These are phyloP conservation scores for Mythimna vitellina DNA, from an alignment of 2,888 invertebrate species.

Conservation along the genomic window DNA sequence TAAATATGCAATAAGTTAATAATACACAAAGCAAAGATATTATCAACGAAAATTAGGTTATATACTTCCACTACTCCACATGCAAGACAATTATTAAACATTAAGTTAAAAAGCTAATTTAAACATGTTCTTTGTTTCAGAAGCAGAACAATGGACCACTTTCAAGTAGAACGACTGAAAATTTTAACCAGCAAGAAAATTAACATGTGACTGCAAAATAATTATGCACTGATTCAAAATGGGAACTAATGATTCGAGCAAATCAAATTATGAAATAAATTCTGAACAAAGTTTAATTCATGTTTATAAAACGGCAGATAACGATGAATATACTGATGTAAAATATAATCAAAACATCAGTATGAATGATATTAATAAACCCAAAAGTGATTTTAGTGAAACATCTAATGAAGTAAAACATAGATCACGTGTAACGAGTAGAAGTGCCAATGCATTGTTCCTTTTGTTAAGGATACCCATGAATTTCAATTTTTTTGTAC, in stretches of 20 bases:
- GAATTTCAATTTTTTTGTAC: slow-evolving; percentile 62
- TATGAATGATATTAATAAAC: slow-evolving; percentile 45
- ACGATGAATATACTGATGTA: slow-evolving; percentile 25
- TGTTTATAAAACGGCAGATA: slow-evolving; percentile 20
- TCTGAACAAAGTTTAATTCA: slow-evolving; percentile 19
- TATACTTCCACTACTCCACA: background rate
- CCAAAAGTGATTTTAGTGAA: slow-evolving; percentile 44
- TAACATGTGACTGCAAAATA: slow-evolving; percentile 37
- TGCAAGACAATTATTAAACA: slow-evolving; percentile 12
- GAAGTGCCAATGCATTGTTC: slow-evolving; percentile 83
- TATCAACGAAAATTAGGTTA: background rate
- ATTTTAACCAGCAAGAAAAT: slow-evolving; percentile 5
- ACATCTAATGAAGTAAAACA: slow-evolving; percentile 39
- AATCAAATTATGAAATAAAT: slow-evolving; percentile 27
- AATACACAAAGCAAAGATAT: background rate
- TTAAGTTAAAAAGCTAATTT: slow-evolving; percentile 26
- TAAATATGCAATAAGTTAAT: slow-evolving; percentile 1
- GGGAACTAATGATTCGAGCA: slow-evolving; percentile 33
- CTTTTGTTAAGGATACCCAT: slow-evolving; percentile 82
- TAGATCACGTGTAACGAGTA: slow-evolving; percentile 77
- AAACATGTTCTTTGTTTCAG: slow-evolving; percentile 58
- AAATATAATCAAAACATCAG: slow-evolving; percentile 29
- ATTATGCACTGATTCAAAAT: slow-evolving; percentile 48
- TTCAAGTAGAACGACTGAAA: slow-evolving; percentile 12
- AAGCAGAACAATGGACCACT: slow-evolving; percentile 39